Percentiles rank a stretch among this genome's conserved stretches.
Conservation (phyloP, 2,113 vertebrate species). For the Athene noctua region DNA sequence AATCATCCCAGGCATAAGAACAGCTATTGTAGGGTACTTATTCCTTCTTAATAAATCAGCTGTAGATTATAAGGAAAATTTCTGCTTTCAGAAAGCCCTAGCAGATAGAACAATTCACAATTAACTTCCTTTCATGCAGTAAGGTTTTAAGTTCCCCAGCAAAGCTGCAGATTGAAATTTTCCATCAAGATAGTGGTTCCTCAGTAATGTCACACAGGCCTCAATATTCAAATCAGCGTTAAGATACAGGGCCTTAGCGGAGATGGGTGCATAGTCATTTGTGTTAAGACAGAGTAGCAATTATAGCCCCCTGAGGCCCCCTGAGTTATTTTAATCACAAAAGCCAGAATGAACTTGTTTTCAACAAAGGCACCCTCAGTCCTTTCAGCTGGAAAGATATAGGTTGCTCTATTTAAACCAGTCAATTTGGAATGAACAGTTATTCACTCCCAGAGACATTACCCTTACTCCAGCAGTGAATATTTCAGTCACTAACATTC, state of each 20-base stretch:
- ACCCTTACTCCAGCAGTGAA: neutral
- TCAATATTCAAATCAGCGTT: neutral
- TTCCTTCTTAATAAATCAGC: neutral
- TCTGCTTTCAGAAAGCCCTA: neutral
- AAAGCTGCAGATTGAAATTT: neutral
- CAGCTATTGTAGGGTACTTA: neutral
- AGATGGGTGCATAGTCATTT: neutral
- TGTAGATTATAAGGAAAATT: neutral
- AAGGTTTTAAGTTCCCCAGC: neutral
- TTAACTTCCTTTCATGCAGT: neutral
- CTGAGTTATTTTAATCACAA: conserved; percentile 15
- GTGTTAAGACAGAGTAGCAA: neutral
- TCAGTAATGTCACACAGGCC: neutral
- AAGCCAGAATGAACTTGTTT: conserved; percentile 3
- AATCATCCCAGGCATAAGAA: neutral
- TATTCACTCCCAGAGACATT: neutral
- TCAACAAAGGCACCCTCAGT: conserved; percentile 14
- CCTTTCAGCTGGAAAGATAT: neutral
- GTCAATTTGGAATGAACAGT: neutral
- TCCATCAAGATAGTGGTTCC: neutral
- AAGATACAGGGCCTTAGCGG: neutral
- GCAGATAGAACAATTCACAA: neutral
- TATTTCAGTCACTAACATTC: conserved; percentile 5
- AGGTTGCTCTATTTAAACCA: conserved; percentile 12
- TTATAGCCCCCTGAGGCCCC: neutral